Percentiles rank a stretch among this genome's conserved stretches.
These are phyloP conservation scores for Australoheros facetus DNA, from an alignment of 2,797 vertebrate species.

Conservation along the genomic window DNA sequence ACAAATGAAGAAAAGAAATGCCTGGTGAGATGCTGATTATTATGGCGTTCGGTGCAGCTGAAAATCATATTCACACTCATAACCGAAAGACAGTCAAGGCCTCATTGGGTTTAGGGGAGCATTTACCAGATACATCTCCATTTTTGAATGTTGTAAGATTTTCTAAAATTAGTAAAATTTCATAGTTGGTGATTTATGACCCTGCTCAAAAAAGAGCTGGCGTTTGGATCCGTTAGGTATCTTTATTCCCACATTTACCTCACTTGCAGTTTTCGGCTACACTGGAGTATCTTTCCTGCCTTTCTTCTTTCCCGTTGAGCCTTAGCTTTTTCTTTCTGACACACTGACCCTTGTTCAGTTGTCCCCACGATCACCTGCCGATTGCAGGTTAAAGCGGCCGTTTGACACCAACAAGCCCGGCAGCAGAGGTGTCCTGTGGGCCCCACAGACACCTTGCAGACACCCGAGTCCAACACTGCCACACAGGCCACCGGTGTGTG, in stretches of 20 bases:
- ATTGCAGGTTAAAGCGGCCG: constrained; percentile 41
- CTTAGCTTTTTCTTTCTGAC: constrained; percentile 3
- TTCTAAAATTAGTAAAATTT: neutral
- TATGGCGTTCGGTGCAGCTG: neutral
- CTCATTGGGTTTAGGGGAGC: constrained; percentile 7
- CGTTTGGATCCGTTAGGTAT: neutral
- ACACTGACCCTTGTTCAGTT: constrained; percentile 22
- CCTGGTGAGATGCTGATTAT: neutral
- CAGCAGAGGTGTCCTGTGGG: constrained; percentile 19
- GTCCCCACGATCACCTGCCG: constrained; percentile 40
- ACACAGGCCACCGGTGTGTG: constrained; percentile 58
- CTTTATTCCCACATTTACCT: neutral
- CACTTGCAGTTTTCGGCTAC: neutral
- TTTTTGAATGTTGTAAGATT: neutral
- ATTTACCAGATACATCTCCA: constrained; percentile 7
- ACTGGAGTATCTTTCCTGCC: neutral
- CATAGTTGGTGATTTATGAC: neutral
- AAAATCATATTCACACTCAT: neutral
- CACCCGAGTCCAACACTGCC: constrained; percentile 18
- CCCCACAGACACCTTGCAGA: constrained; percentile 47
- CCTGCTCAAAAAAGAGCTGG: neutral
- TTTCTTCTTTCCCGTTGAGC: constrained; percentile 8
- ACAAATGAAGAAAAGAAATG: neutral
- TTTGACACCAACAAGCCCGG: constrained; percentile 39
- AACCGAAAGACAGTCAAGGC: constrained; percentile 8